Conservation (phyloP, 2,888 invertebrate genomes). For the Amphipoea lucens region DNA sequence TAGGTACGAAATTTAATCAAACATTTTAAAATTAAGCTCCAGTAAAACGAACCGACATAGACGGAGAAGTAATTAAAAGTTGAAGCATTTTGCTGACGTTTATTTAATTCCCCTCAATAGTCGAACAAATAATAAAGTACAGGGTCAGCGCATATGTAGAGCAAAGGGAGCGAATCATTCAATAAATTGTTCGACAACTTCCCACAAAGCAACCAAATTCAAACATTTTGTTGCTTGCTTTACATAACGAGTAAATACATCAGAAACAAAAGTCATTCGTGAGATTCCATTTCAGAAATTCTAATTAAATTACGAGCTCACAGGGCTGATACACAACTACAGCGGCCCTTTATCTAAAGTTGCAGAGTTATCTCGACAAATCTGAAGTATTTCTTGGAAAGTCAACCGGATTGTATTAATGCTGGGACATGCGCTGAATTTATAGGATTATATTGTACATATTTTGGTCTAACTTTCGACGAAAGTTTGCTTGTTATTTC, state of each 20-base stretch:
- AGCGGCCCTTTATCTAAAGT: conserved; percentile 82
- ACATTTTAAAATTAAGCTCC: conserved; percentile 68
- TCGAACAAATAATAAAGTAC: conserved; percentile 72
- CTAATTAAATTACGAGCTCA: conserved; percentile 83
- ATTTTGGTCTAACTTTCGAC: conserved; percentile 64
- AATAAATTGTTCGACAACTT: conserved; percentile 74
- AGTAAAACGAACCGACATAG: conserved; percentile 63
- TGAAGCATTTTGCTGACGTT: conserved; percentile 73
- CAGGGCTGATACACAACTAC: conserved; percentile 79
- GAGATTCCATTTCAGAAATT: conserved; percentile 83
- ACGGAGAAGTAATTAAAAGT: conserved; percentile 76
- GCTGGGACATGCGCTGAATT: conserved; percentile 73
- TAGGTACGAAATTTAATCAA: conserved; percentile 62
- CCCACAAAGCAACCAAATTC: conserved; percentile 68
- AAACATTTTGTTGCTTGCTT: conserved; percentile 70
- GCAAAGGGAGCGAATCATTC: conserved; percentile 63
- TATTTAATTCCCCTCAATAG: conserved; percentile 73
- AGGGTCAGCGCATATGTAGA: conserved; percentile 71
- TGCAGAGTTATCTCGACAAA: conserved; percentile 82
- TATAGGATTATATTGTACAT: conserved; percentile 73
- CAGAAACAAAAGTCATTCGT: conserved; percentile 81
- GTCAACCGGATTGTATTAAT: conserved; percentile 75
- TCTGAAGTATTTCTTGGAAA: conserved; percentile 82
- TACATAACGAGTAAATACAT: conserved; percentile 78
- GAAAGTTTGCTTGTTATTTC: conserved; percentile 57